Percentiles rank a stretch among this genome's conserved stretches.
phyloP scores from a whole-genome alignment of 1,140 invertebrate genomes.

The Samia ricini region DNA sequence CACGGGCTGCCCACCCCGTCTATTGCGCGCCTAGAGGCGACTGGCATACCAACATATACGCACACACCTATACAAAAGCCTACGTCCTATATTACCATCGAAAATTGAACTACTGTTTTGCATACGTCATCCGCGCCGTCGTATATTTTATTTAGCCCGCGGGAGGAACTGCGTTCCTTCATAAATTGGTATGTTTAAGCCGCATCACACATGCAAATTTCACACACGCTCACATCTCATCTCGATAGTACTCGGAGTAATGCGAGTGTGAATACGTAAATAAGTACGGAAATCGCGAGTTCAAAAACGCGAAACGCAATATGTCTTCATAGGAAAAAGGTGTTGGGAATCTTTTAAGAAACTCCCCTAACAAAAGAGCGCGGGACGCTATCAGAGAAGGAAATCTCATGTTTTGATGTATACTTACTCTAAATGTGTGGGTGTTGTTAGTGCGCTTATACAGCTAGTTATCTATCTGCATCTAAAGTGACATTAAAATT shows the following conservation, averaged over 20 bases:
- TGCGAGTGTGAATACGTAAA: conserved; percentile 76
- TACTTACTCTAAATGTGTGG: conserved; percentile 45
- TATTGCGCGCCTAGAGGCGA: conserved; percentile 73
- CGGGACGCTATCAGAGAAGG: conserved; percentile 51
- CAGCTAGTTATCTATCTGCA: conserved; percentile 1
- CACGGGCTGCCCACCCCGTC: conserved; percentile 65
- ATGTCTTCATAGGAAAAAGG: conserved; percentile 70
- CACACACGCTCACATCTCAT: conserved; percentile 65
- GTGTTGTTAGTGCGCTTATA: conserved; percentile 12
- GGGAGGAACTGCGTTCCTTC: conserved; percentile 37
- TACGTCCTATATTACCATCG: conserved; percentile 63
- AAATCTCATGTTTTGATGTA: conserved; percentile 62
- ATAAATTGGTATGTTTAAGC: conserved; percentile 58
- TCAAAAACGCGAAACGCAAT: conserved; percentile 76
- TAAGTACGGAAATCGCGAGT: conserved; percentile 70
- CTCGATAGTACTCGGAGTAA: conserved; percentile 67
- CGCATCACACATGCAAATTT: conserved; percentile 50
- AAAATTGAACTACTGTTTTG: conserved; percentile 53
- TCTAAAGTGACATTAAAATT: conserved; percentile 4
- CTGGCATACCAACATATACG: conserved; percentile 72
- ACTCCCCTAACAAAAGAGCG: conserved; percentile 58
- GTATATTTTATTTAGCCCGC: conserved; percentile 52
- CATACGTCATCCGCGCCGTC: conserved; percentile 51
- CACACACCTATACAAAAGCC: conserved; percentile 56
- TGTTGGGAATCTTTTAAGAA: conserved; percentile 67